Base-by-base conservation (phyloP, 2,113 vertebrate species). In the Hassar affinis region DNA sequence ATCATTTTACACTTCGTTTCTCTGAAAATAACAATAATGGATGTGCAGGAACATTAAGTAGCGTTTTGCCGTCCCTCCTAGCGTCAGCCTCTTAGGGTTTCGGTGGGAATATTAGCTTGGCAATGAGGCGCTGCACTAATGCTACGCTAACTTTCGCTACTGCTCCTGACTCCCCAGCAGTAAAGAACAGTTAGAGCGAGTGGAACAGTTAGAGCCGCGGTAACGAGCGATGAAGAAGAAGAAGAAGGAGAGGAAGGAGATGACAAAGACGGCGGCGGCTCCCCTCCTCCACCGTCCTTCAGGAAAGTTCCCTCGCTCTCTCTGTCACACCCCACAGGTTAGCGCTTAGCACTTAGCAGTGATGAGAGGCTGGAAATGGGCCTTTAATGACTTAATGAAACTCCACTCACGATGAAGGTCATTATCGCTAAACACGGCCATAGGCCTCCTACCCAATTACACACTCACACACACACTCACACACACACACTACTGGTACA, bases 321-420 rank as follows among this genome's bases (percentile, higher is more conserved):
- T 76, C 80, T 64, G 86, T 88, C 86, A 88, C 86, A 84, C 86
- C 84, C 86, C 86, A 85, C 56, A 85, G 86, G 86, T 88, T 88
- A 85, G 86, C 86, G 79, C 83, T 85, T 87, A 87, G 86, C 86
- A 62, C 61, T 87, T 85, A 85, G 86, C 81, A 49, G 76, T 84
- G 85, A 88, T 86, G 87, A 88, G 85, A 66, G 74, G 76, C 52
- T 85, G 83, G 84, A 88, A 89, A 90, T 90, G 87, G 84, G 79
- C 84, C 89, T 88, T 88, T 89, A 89, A 89, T 88, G 86, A 87
- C 86, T 87, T 90, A 90, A 90, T 90, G 88, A 90, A 87, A 84
- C 88, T 85, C 81, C 78, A 81, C 83, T 90, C 82, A 80, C 82
- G 59, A 82, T 80, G 66, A 86, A 79, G 85, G 80, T 87, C 89